Percentiles rank a stretch among this genome's conserved stretches.
These are phyloP conservation scores for Bugulina stolonifera DNA, from an alignment of 2,888 invertebrate species.

Conservation along the genomic window DNA sequence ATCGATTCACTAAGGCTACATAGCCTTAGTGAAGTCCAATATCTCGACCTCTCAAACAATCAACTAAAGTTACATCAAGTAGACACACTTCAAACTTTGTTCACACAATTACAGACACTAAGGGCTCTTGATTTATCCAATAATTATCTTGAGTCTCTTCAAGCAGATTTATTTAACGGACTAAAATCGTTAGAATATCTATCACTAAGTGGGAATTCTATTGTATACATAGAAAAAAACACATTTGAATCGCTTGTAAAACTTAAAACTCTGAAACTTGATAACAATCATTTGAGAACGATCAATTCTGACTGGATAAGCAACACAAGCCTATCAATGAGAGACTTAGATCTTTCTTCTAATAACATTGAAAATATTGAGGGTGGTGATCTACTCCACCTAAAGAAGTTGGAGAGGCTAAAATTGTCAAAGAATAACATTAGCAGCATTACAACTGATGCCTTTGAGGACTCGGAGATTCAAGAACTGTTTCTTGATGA, in stretches of 20 bases:
- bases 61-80: slow-evolving; percentile 25
- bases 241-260: neutral
- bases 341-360: slow-evolving; percentile 5
- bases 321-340: neutral
- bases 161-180: neutral
- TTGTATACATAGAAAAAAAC: slow-evolving; percentile 10
- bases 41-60: slow-evolving; percentile 14
- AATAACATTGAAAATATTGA: slow-evolving; percentile 6
- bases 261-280: neutral
- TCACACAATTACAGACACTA: slow-evolving; percentile 15
- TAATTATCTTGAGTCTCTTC: slow-evolving; percentile 16
- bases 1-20: neutral
- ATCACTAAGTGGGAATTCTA: slow-evolving; percentile 16
- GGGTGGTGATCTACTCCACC: neutral
- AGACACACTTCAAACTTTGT: neutral
- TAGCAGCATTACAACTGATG: neutral
- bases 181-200: slow-evolving; percentile 22
- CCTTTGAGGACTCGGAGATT: neutral
- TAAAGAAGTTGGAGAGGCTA: neutral
- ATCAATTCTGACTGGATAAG: slow-evolving; percentile 2
- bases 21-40: neutral
- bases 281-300: slow-evolving; percentile 5
- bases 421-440: slow-evolving; percentile 1
- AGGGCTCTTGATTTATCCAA: slow-evolving; percentile 25
- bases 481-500: neutral